Base-by-base conservation (phyloP, 2,797 vertebrate species). In the Lagodon rhomboides region DNA sequence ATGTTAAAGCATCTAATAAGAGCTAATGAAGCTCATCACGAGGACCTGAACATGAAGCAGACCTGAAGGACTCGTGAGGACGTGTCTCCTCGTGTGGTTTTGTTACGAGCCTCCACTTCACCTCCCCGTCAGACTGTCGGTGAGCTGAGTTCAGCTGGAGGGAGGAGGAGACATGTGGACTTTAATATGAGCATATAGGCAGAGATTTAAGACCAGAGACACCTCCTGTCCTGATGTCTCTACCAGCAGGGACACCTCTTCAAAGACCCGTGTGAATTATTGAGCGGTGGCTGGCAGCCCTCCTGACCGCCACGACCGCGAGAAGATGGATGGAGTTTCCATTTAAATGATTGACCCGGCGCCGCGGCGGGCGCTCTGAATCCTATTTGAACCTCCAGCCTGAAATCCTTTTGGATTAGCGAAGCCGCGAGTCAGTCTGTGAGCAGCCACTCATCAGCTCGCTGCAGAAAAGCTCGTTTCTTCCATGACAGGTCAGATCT, bases 221-320 rank as follows among this genome's bases (percentile, higher is more conserved):
- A 69, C 44, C 60, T 55, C 67, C 68, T 43, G 69, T 85, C 63
- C 18, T 3, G 65, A 62, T 76, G 55, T 23, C n/a, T 82, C 38
- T 41, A 23, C 30, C 68, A 65, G 79, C 87, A 77, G 80, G 38
- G 78, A 69, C 67, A 60, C 73, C 53, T 68, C 83, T 60, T 84
- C 74, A 85, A 78, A 85, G 65, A 80, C 58, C 41, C 0, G 30
- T 47, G 51, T 80, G 76, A 87, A 80, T 88, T 82, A 83, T 73
- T 83, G 85, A 91, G 60, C 58, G 25, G 65, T 17, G 5, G 64
- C 68, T 47, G 43, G 65, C 80, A 38, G 69, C 41, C 25, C 43
- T 66, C 53, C 70, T 79, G 83, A 53, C 75, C 17, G 16, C 61
- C 20, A 25, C 13, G 12, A 68, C 61, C 51, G 68, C 61, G 4